Evolutionary conservation across 2,888 invertebrate species (phyloP), one percentile per base, ranked within the genome.

Genomic region (Meta bourneti): DNA sequence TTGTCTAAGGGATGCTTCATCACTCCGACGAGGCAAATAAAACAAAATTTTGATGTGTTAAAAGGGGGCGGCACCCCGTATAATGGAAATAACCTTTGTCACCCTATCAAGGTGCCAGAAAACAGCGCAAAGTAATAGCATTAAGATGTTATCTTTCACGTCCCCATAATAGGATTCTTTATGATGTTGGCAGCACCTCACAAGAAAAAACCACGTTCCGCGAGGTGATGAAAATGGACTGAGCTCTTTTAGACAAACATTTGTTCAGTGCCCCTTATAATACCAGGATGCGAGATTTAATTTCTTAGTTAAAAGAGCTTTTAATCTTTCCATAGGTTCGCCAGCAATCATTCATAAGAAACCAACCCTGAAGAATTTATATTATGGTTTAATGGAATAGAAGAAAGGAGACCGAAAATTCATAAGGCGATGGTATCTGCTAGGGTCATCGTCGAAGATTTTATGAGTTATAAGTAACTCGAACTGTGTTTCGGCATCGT

Each of bases 61-160:
- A 91, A 91, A 91, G 91, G 91, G 87, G 91, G 91, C 91, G 91
- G 87, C 82, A 51, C 69, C 61, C 51, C 20, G 13, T 82, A 74
- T 91, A 91, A 91, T 91, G 83, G 87, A 91, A 91, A 87, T 91
- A 78, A 91, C 91, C 91, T 72, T n/a, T 20, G 51, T 71, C 69
- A 87, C 86, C 87, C 77, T 61, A 49, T 71, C 70, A 49, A 79
- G 70, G 78, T 81, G 81, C 79, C 79, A 74, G 52, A 61, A 87
- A 72, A 91, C 87, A 87, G 81, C 69, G 54, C 86, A 72, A 13
- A 81, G 75, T 86, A 90, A 86, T 90, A 70, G 71, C 83, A 91
- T 91, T 91, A 91, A 91, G 91, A 91, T 91, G 82, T 91, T 91
- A 91, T 91, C 91, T 83, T 78, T 34, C 20, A 7, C 20, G 7